Evolutionary conservation across 2,797 vertebrate genomes (phyloP).

Genomic region (Alfaro cultratus): DNA sequence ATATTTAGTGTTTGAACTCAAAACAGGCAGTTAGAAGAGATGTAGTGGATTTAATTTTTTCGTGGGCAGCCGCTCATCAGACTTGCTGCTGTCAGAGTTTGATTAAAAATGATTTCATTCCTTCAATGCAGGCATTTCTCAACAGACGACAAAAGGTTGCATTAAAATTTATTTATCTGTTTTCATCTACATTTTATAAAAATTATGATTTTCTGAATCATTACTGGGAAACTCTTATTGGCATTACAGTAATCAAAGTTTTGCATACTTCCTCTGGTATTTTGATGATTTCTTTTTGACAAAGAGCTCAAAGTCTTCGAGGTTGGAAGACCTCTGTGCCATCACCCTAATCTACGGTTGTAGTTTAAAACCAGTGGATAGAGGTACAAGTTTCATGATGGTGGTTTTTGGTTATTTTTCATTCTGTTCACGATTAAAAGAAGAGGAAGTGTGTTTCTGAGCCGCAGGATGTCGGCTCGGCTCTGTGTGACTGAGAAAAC

Average conservation of each 20-base stretch:
- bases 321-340: neutral
- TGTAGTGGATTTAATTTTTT: neutral
- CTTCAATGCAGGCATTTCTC: neutral
- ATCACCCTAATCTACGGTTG: neutral
- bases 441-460: neutral
- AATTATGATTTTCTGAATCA: neutral
- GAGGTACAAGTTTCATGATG: too few species aligned
- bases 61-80: neutral
- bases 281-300: neutral
- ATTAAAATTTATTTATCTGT: neutral
- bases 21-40: neutral
- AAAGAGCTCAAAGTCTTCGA: neutral
- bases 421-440: neutral
- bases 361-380: too few species aligned
- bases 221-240: neutral
- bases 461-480: neutral
- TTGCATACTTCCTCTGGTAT: neutral
- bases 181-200: neutral
- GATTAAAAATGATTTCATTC: neutral
- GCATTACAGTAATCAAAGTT: neutral
- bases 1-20: neutral
- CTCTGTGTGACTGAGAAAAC: neutral
- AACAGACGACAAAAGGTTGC: neutral
- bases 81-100: neutral
- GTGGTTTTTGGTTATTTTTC: too few species aligned